These are phyloP conservation scores for Daphoenositta chrysoptera DNA, from an alignment of 2,113 vertebrate species.

Conservation along the genomic window DNA sequence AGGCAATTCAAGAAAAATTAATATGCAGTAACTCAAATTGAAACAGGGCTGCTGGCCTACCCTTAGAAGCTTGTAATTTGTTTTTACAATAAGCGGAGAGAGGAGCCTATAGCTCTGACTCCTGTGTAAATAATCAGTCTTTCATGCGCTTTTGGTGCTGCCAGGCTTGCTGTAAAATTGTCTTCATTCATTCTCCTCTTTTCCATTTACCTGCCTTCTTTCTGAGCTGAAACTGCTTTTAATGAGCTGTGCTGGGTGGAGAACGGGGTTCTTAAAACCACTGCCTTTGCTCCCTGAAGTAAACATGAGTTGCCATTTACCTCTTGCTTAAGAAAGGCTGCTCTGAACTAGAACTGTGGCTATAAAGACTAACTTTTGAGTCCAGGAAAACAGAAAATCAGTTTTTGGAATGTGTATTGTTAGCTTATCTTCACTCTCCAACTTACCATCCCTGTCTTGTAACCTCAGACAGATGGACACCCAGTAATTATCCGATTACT, in stretches of 20 bases:
- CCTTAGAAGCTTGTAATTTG: background rate
- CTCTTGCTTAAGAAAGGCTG: conserved; percentile 23
- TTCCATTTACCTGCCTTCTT: conserved; percentile 59
- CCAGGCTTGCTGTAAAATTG: conserved; percentile 20
- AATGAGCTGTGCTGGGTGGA: conserved; percentile 33
- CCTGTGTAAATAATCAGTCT: background rate
- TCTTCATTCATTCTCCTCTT: conserved; percentile 5
- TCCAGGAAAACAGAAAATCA: background rate
- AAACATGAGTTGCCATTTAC: background rate
- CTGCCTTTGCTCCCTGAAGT: conserved; percentile 3
- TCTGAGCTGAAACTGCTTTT: conserved; percentile 45
- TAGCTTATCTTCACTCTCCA: conserved; percentile 37
- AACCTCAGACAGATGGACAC: conserved; percentile 90
- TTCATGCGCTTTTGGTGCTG: background rate
- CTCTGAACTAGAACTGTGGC: conserved; percentile 4
- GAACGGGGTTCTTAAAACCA: background rate
- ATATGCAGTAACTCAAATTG: background rate
- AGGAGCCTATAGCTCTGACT: background rate
- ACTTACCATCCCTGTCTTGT: conserved; percentile 61
- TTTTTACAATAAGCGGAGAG: background rate
- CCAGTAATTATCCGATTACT: conserved; percentile 91
- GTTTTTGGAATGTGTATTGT: conserved; percentile 39
- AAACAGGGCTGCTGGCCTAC: background rate
- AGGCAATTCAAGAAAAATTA: background rate
- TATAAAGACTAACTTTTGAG: background rate